Evolutionary conservation across 2,113 vertebrate species (phyloP).

Genomic region (Thalassarche chlororhynchos): DNA sequence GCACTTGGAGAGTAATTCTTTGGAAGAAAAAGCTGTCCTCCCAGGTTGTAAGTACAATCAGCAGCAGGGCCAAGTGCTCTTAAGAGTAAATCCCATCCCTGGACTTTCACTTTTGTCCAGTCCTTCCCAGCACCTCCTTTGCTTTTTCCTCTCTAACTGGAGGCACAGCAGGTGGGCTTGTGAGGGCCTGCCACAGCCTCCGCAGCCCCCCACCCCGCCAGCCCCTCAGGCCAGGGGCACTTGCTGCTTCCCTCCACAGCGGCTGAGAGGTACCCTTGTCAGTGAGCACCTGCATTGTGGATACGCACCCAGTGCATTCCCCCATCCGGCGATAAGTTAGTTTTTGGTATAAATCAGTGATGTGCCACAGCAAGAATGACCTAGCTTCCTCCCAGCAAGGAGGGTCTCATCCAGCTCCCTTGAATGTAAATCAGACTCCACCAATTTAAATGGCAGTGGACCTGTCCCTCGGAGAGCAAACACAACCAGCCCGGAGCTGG

Average conservation of each 20-base stretch:
- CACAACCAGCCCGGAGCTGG: neutral
- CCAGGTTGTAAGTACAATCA: neutral
- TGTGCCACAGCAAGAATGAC: neutral
- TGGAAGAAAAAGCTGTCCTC: neutral
- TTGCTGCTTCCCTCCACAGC: neutral
- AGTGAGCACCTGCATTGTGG: neutral
- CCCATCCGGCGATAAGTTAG: neutral
- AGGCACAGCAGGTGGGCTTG: neutral
- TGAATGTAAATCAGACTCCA: neutral
- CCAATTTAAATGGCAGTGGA: neutral
- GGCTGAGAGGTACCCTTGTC: neutral
- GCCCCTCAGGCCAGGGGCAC: neutral
- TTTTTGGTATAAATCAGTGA: neutral
- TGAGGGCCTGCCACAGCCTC: neutral
- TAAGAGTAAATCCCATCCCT: neutral
- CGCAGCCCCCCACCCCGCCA: neutral
- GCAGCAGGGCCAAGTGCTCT: neutral
- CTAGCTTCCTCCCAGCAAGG: neutral
- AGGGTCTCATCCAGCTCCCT: neutral
- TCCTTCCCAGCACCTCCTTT: neutral
- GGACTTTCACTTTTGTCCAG: neutral
- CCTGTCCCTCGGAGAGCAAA: neutral
- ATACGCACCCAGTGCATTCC: neutral
- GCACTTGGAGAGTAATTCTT: neutral
- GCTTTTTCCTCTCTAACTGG: neutral